Evolutionary conservation across 2,113 vertebrate species (phyloP).

Genomic region (Choloepus hoffmanni): DNA sequence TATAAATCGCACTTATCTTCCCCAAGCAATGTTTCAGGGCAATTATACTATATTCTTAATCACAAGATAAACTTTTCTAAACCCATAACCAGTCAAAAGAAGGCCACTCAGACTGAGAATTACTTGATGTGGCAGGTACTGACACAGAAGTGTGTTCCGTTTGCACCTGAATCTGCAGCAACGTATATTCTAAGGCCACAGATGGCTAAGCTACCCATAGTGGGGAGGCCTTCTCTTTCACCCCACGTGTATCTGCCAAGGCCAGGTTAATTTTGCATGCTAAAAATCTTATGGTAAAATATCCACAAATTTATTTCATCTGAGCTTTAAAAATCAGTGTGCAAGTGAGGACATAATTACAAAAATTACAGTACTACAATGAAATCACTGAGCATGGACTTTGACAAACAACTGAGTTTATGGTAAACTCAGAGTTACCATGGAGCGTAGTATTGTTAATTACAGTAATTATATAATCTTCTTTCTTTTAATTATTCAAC

Average conservation of each 20-base stretch:
- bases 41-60: not conserved
- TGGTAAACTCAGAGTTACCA: not conserved
- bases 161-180: not conserved
- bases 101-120: not conserved
- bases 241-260: not conserved
- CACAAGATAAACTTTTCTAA: not conserved
- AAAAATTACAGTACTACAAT: not conserved
- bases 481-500: slow-evolving; percentile 47
- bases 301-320: not conserved
- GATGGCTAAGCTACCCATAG: not conserved
- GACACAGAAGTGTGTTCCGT: not conserved
- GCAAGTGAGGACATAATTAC: not conserved
- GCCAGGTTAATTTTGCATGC: not conserved
- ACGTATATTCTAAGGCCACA: not conserved
- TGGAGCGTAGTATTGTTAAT: not conserved
- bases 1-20: not conserved
- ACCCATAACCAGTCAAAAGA: not conserved
- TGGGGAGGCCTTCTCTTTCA: not conserved
- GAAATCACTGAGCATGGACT: not conserved
- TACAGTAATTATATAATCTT: slow-evolving; percentile 20
- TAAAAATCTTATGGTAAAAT: not conserved
- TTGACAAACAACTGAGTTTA: not conserved
- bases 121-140: not conserved
- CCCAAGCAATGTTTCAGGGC: not conserved
- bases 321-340: not conserved